phyloP scores from a whole-genome alignment of 2,888 invertebrate species.

The Stenotaenia linearis region DNA sequence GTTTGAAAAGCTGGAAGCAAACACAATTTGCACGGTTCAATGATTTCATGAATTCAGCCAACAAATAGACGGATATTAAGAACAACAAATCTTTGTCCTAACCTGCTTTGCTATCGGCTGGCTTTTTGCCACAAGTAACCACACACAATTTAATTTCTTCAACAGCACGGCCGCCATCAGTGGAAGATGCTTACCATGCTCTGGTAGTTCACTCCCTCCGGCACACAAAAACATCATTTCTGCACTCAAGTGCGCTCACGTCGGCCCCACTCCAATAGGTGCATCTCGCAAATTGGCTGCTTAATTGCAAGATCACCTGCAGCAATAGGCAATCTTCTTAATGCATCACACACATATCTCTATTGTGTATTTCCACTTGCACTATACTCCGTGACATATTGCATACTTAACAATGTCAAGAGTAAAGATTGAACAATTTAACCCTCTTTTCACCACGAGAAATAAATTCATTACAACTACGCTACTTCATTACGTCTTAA shows the following conservation, averaged over 20 bases:
- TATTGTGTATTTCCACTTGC: not conserved
- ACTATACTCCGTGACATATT: not conserved
- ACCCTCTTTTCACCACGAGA: not conserved
- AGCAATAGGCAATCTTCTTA: slow-evolving; percentile 27
- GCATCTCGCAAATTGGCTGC: slow-evolving; percentile 26
- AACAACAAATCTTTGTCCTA: slow-evolving; percentile 34
- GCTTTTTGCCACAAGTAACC: slow-evolving; percentile 33
- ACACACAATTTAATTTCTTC: slow-evolving; percentile 32
- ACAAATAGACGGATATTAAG: slow-evolving; percentile 31
- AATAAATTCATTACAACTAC: not conserved
- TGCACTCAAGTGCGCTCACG: not conserved
- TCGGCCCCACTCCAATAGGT: not conserved
- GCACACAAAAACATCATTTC: not conserved
- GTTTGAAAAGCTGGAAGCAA: slow-evolving; percentile 1
- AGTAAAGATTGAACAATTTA: not conserved
- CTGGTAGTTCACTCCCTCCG: not conserved
- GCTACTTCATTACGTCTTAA: not conserved
- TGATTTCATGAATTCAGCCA: slow-evolving; percentile 33
- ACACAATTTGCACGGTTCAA: slow-evolving; percentile 28
- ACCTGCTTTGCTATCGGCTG: slow-evolving; percentile 30
- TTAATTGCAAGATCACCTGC: slow-evolving; percentile 27
- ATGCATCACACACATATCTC: slow-evolving; percentile 7
- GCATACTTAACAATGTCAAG: not conserved
- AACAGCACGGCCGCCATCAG: not conserved
- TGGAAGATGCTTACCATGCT: slow-evolving; percentile 24